Percentiles rank a stretch among this genome's conserved stretches.
phyloP scores from a whole-genome alignment of 2,888 invertebrate genomes.

The Hypomecis atomaria region DNA sequence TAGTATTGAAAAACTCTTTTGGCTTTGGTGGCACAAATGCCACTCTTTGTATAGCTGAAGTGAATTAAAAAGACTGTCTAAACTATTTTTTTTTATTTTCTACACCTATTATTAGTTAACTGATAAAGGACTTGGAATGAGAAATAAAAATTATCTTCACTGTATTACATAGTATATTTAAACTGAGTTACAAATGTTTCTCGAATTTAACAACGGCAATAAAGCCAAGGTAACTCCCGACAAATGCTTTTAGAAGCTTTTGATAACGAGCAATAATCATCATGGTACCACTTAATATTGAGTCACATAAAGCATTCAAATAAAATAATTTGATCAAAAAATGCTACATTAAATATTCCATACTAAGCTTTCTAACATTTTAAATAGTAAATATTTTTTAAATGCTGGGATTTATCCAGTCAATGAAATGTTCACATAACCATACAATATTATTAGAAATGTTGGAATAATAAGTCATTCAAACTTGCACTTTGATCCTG shows the following conservation, averaged over 20 bases:
- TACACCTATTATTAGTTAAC: slow-evolving; percentile 14
- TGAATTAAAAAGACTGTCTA: slow-evolving; percentile 54
- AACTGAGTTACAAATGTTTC: slow-evolving; percentile 82
- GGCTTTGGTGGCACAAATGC: slow-evolving; percentile 99
- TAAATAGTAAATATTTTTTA: slow-evolving; percentile 77
- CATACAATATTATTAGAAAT: slow-evolving; percentile 43
- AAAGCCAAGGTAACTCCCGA: slow-evolving; percentile 70
- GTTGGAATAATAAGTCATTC: slow-evolving; percentile 68
- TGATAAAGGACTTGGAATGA: slow-evolving; percentile 26
- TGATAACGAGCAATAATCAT: slow-evolving; percentile 71
- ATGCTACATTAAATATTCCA: slow-evolving; percentile 78
- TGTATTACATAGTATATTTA: slow-evolving; percentile 82
- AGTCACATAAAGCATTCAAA: slow-evolving; percentile 78
- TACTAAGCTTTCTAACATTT: slow-evolving; percentile 80
- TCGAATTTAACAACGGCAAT: slow-evolving; percentile 73
- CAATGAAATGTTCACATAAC: slow-evolving; percentile 50
- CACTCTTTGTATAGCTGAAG: slow-evolving; percentile 87
- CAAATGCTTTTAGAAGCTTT: slow-evolving; percentile 66
- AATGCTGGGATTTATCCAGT: slow-evolving; percentile 80
- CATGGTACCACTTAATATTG: slow-evolving; percentile 74
- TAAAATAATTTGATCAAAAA: slow-evolving; percentile 81
- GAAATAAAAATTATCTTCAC: slow-evolving; percentile 57
- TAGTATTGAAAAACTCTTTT: slow-evolving; percentile 98
- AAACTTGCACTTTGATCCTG: slow-evolving; percentile 66
- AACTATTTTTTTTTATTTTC: slow-evolving; percentile 6